A percentile compares a stretch with the other conserved stretches of the same genome.
Conservation (phyloP, 2,113 vertebrate species). For the Oreotrochilus melanogaster region DNA sequence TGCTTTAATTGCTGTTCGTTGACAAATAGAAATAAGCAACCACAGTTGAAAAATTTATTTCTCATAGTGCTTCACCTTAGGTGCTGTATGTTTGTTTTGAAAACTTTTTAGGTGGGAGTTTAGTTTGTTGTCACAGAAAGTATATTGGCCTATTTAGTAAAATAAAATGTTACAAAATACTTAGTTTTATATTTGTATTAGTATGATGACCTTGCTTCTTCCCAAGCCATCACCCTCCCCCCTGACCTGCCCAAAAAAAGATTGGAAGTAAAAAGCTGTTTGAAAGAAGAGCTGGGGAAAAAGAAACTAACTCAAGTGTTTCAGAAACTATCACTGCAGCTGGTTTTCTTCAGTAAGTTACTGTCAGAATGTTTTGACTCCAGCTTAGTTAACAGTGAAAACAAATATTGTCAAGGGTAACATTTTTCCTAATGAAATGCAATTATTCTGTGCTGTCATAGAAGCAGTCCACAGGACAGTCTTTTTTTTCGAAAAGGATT, state of each 20-base stretch:
- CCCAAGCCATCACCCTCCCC: not conserved
- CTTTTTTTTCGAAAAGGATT: not conserved
- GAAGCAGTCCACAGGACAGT: not conserved
- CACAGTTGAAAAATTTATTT: not conserved
- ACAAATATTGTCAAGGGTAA: not conserved
- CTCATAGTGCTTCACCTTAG: not conserved
- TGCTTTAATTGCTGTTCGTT: not conserved
- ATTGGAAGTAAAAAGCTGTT: not conserved
- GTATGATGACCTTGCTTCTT: not conserved
- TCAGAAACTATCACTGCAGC: not conserved
- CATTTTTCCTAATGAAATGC: not conserved
- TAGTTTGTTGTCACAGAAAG: not conserved
- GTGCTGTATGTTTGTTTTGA: not conserved
- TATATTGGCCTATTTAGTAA: not conserved
- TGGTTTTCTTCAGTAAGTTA: not conserved
- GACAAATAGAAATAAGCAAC: not conserved
- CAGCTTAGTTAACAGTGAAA: not conserved
- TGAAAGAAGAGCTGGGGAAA: not conserved
- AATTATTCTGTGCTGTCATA: not conserved
- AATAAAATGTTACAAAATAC: not conserved
- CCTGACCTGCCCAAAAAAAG: not conserved
- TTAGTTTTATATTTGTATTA: not conserved
- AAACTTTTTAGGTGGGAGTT: not conserved
- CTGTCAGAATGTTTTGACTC: not conserved
- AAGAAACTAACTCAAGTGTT: not conserved